A percentile compares a stretch with the other conserved stretches of the same genome.
Conservation (phyloP, 2,888 invertebrate species). For the Trissolcus japonicus region DNA sequence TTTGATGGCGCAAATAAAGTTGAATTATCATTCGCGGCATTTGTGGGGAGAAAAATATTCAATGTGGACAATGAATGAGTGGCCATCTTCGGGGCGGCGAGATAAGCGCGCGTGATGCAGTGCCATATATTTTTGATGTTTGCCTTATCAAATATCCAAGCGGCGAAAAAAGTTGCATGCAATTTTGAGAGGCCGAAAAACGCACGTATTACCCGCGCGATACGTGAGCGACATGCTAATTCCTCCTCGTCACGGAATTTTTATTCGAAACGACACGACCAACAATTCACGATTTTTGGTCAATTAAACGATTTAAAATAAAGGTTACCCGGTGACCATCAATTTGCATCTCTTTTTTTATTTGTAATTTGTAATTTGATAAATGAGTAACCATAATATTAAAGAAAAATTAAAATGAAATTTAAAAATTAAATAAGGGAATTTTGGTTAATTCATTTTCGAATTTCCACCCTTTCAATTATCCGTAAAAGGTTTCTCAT, state of each 20-base stretch:
- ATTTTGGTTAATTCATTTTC: no score
- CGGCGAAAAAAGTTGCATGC: slow-evolving; percentile 53
- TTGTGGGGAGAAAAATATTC: slow-evolving; percentile 46
- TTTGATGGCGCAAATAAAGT: slow-evolving; percentile 48
- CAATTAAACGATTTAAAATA: slow-evolving; percentile 42
- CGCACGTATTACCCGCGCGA: slow-evolving; percentile 40
- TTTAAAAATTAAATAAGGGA: no score
- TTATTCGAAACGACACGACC: slow-evolving; percentile 2
- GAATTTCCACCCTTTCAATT: no score
- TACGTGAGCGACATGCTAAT: slow-evolving; percentile 55
- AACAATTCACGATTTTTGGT: slow-evolving; percentile 44
- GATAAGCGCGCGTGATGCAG: slow-evolving; percentile 49
- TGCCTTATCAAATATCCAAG: slow-evolving; percentile 55
- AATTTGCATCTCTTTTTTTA: slow-evolving; percentile 2
- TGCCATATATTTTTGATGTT: slow-evolving; percentile 50
- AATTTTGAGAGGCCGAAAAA: slow-evolving; percentile 50
- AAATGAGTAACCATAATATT: no score
- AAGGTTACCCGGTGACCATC: slow-evolving; percentile 42
- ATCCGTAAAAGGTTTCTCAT: no score
- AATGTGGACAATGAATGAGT: slow-evolving; percentile 52
- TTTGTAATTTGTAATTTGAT: not conserved
- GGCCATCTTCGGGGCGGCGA: slow-evolving; percentile 45
- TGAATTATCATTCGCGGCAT: slow-evolving; percentile 45
- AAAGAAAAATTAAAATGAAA: no score
- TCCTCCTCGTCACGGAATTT: no score